Percentiles rank a stretch among this genome's conserved stretches.
These are phyloP conservation scores for Venusia cambrica DNA, from an alignment of 2,888 invertebrate genomes.

Conservation along the genomic window DNA sequence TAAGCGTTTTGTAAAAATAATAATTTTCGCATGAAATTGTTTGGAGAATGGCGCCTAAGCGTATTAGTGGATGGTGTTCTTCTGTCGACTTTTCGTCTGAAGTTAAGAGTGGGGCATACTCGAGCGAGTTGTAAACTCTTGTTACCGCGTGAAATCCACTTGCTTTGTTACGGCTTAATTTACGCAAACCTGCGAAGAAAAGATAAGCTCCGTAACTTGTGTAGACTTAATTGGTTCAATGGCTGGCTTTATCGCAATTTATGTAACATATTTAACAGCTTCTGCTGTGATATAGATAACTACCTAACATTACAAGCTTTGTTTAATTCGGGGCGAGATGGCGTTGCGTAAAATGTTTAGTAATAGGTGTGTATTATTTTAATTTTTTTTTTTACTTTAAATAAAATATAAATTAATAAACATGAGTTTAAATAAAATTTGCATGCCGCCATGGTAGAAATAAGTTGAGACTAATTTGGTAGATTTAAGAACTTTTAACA, in stretches of 20 bases:
- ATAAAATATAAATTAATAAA: no score
- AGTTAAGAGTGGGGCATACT: constrained; percentile 43
- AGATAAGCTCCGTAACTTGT: constrained; percentile 38
- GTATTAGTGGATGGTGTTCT: constrained; percentile 14
- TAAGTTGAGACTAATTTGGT: no score
- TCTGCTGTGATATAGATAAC: constrained; percentile 22
- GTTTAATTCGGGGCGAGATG: no score
- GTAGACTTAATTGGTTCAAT: constrained; percentile 40
- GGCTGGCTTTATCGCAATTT: constrained; percentile 30
- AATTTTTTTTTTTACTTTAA: no score
- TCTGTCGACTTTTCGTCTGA: constrained; percentile 47
- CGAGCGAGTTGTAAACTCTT: constrained; percentile 44
- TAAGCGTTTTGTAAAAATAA: constrained; percentile 45
- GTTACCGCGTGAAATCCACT: constrained; percentile 44
- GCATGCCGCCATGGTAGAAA: no score
- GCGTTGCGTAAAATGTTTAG: no score
- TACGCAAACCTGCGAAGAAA: constrained; percentile 36
- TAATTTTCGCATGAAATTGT: constrained; percentile 40
- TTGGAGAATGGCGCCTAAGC: constrained; percentile 18
- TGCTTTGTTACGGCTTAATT: constrained; percentile 45
- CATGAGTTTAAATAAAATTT: no score
- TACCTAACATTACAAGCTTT: no score
- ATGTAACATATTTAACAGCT: constrained; percentile 25
- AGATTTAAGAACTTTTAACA: no score
- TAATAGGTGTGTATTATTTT: no score